Conservation (phyloP, 2,113 vertebrate species). For the Thunnus thynnus region DNA sequence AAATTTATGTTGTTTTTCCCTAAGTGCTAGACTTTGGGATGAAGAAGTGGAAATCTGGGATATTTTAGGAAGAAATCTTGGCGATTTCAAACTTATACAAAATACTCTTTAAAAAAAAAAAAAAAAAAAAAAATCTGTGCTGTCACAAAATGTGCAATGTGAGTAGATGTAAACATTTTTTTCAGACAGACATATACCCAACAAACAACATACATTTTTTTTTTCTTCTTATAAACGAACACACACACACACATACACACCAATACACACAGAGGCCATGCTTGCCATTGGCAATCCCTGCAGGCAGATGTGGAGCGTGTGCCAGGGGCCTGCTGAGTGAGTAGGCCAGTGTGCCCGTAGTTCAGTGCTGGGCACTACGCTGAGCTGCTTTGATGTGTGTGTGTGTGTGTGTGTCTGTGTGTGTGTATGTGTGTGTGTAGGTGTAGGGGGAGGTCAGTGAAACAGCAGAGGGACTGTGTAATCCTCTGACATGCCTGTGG, state of each 20-base stretch:
- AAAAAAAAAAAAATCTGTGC: too few relatives aligned
- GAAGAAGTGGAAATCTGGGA: not conserved
- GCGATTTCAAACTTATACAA: not conserved
- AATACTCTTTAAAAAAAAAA: not conserved
- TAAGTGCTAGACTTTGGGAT: not conserved
- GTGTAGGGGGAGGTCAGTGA: slow-evolving; percentile 52
- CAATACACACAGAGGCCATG: slow-evolving; percentile 40
- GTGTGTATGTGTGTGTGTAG: slow-evolving; percentile 43
- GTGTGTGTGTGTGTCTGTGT: slow-evolving; percentile 47
- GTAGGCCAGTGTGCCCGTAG: slow-evolving; percentile 61
- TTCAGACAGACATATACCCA: not conserved
- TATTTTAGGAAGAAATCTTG: slow-evolving; percentile 9
- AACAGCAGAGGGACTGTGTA: slow-evolving; percentile 80
- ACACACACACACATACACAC: slow-evolving; percentile 32
- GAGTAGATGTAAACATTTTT: slow-evolving; percentile 23
- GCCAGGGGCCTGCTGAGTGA: slow-evolving; percentile 73
- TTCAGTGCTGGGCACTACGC: slow-evolving; percentile 63
- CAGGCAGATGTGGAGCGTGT: slow-evolving; percentile 72
- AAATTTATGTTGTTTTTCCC: not conserved
- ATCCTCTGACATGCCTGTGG: slow-evolving; percentile 81
- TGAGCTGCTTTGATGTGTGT: slow-evolving; percentile 73
- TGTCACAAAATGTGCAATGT: slow-evolving; percentile 21
- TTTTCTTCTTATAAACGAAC: slow-evolving; percentile 38
- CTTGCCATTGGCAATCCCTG: slow-evolving; percentile 75
- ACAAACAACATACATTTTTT: not conserved